Evolutionary conservation across 23 tunicate genomes (phyloP).

Genomic region (Clavelina lepadiformis): DNA sequence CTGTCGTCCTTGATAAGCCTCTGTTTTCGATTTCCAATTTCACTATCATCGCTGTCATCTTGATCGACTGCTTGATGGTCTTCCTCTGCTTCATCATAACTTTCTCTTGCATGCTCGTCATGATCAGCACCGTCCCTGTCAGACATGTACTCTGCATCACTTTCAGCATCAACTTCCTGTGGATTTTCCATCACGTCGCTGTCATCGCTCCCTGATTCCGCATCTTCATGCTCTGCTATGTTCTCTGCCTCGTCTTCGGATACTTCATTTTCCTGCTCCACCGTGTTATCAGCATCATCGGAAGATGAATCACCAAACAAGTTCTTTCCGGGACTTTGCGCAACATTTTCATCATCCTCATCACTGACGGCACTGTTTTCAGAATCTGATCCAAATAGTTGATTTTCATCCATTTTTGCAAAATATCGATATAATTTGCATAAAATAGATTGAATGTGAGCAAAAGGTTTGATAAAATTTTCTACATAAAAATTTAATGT

Average conservation of each 20-base stretch:
- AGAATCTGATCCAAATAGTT: constrained; percentile 25
- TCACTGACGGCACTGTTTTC: not conserved
- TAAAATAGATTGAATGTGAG: no score
- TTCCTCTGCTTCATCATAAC: constrained; percentile 19
- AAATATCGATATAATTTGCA: no score
- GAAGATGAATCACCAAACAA: constrained; percentile 1
- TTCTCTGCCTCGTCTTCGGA: not conserved
- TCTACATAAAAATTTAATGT: no score
- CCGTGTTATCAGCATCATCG: constrained; percentile 7
- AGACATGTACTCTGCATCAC: not conserved
- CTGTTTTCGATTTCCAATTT: constrained; percentile 14
- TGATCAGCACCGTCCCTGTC: constrained; percentile 11
- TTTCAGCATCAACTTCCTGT: constrained; percentile 14
- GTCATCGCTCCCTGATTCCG: not conserved
- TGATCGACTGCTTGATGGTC: not conserved
- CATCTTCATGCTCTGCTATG: not conserved
- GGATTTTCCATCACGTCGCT: no score
- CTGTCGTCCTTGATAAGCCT: not conserved
- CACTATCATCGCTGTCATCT: constrained; percentile 21
- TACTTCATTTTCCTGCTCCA: not conserved
- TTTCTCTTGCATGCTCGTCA: constrained; percentile 16
- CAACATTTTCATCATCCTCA: not conserved
- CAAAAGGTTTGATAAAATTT: no score
- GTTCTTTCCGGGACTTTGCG: not conserved
- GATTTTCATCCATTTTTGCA: constrained; percentile 31